Base-by-base conservation (phyloP, 2,113 vertebrate genomes). In the Chaenogobius annularis region DNA sequence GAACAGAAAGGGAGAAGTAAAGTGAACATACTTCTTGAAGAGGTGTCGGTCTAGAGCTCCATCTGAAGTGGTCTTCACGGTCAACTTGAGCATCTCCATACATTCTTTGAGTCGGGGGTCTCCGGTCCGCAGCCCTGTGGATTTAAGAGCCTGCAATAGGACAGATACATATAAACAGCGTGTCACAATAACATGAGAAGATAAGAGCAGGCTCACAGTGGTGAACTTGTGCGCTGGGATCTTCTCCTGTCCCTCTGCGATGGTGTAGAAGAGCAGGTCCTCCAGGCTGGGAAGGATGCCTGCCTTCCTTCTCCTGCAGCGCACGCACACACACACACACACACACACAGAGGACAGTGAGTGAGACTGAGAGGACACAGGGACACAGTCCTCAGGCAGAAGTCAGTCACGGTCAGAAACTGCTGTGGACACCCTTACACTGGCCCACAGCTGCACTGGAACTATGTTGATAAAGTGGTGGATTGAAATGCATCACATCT, bases 1-100 rank as follows among this genome's bases (percentile, higher is more conserved):
- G 17, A 54, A 54, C 50, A 54, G n/a, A 40, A 56, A 20, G 12
- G 5, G 37, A 5, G 9, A 31, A n/a, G 61, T 50, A 17, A 35
- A 47, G 10, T 17, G 46, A 52, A 14, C 87, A 87, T 95, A 99
- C 98, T 99, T 99, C 93, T 99, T 99, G 91, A 99, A 99, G 88
- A 98, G 96, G 82, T 97, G 95, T 89, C 96, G 95, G 92, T 99
- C 98, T 85, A 99, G 93, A 78, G 97, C 95, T 70, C 97, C 97
- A 71, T 99, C 97, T 62, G 97, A 96, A 26, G 96, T 96, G 64
- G 95, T 96, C 80, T 98, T 98, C 86, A 99, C 83, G 56, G 95
- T 96, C 87, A 96, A 86, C 90, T 96, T 96, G 90, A 99, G 93
- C 97, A 98, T 98, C 91, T 99, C 97, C 98, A 99, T 99, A 86